Percentiles rank a stretch among this genome's conserved stretches.
Evolutionary conservation across 2,113 vertebrate genomes (phyloP).

Genomic region (Patagioenas fasciata): DNA sequence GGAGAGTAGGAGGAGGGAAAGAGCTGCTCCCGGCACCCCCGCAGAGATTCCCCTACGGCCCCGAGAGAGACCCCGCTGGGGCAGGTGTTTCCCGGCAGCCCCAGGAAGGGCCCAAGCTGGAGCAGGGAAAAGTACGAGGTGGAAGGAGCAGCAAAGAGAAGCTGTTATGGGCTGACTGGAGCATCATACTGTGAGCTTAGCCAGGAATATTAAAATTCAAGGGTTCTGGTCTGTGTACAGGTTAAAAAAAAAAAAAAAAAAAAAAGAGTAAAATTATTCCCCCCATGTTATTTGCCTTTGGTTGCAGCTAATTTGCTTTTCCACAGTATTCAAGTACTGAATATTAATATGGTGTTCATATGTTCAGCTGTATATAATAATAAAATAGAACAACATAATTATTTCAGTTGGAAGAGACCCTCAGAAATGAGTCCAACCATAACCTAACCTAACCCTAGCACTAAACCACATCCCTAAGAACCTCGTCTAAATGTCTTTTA

Average conservation of each 20-base stretch:
- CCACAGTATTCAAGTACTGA: not conserved
- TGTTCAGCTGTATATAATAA: no score
- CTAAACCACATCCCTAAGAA: no score
- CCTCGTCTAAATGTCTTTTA: no score
- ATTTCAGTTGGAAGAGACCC: no score
- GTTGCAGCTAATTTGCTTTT: not conserved
- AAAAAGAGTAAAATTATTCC: not conserved
- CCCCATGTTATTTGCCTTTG: not conserved
- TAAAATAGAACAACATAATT: no score
- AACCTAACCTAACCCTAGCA: no score
- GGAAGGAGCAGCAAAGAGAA: not conserved
- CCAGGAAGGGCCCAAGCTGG: not conserved
- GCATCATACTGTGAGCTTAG: not conserved
- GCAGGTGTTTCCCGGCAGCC: not conserved
- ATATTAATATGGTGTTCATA: not conserved
- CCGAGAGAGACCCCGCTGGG: no score
- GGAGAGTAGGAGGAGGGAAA: not conserved
- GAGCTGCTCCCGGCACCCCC: not conserved
- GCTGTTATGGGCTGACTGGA: fast-evolving
- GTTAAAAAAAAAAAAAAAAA: no score
- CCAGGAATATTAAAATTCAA: not conserved
- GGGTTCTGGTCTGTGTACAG: not conserved
- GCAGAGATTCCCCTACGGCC: no score
- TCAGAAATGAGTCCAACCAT: no score
- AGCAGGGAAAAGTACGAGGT: not conserved